Conservation (phyloP, 2,113 vertebrate species). For the Empidonax traillii region DNA sequence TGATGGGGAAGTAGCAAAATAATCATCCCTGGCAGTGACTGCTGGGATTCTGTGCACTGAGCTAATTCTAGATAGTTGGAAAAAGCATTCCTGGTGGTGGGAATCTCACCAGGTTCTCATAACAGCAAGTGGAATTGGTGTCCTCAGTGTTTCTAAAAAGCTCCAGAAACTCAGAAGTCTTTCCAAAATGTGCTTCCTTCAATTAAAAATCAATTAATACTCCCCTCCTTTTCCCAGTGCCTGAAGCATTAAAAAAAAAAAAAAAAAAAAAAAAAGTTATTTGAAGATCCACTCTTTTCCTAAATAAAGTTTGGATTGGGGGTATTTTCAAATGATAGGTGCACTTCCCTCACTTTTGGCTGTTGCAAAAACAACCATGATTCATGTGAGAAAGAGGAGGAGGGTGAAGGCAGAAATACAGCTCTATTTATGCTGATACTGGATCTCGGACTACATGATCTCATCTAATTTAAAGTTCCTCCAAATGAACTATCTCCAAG, state of each 20-base stretch:
- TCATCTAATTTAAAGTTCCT: slow-evolving; percentile 50
- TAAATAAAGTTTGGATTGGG: not conserved
- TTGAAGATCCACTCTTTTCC: not conserved
- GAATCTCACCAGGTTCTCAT: not conserved
- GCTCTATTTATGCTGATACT: not conserved
- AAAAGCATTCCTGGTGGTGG: not conserved
- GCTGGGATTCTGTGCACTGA: not conserved
- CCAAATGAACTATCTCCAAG: slow-evolving; percentile 47
- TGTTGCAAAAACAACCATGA: not conserved
- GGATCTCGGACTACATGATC: slow-evolving; percentile 34
- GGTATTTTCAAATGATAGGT: not conserved
- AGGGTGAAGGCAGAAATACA: slow-evolving; percentile 15
- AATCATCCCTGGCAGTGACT: not conserved
- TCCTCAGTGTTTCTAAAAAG: not conserved
- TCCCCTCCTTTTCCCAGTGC: not conserved
- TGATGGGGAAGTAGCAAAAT: not conserved
- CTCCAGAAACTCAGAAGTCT: not conserved
- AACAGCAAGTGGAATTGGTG: not conserved
- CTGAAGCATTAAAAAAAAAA: not conserved
- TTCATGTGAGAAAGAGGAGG: not conserved
- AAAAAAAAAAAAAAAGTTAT: not conserved
- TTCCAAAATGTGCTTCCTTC: not conserved
- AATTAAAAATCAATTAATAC: not conserved
- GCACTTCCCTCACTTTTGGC: not conserved
- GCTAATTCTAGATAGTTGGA: not conserved